Evolutionary conservation across 2,888 invertebrate species (phyloP), one percentile per base, ranked within the genome.

Genomic region (Brachycybe producta): DNA sequence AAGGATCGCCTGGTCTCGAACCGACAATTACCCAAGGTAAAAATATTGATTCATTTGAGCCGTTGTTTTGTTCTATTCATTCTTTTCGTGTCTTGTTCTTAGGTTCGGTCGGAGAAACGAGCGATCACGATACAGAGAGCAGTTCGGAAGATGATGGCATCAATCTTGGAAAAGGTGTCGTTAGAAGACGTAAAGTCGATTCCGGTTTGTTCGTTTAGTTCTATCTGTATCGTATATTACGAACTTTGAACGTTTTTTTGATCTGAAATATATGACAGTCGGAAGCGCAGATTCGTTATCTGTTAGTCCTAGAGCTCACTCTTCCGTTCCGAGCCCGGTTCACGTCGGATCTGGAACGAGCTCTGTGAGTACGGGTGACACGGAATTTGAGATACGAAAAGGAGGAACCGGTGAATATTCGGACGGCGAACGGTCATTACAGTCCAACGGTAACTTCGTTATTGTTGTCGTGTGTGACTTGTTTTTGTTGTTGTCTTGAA

Each of bases 241-340:
- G 32, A 13, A 8, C 8, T 17, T 38, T 8, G 13, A 15, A 13
- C 8, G 17, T 38, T 8, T 42, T 8, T 21, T 7, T 42, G 11
- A 19, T 35, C n/a, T n/a, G n/a, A n/a, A n/a, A n/a, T n/a, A n/a
- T n/a, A n/a, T 35, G 2, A 42, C 35, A 52, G 52, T 49, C 13
- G 53, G 36, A 24, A 53, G 53, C 32, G 17, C 35, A 2, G 53
- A 53, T 23, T 53, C 53, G 23, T 35, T 53, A 28, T 45, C n/a
- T 24, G 39, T 39, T 24, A 53, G 53, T 43, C 53, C 53, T 4
- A 27, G 47, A 2, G 23, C 36, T n/a, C 39, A 27, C n/a, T 28
- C 40, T 15, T 19, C 28, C 11, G 48, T 27, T 36, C 40, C 40
- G 2, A 40, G 40, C 15, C 40, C 40, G 17, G 30, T 21, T 3